Evolutionary conservation across 1,140 invertebrate genomes (phyloP).

Genomic region (Drosophila insularis): DNA sequence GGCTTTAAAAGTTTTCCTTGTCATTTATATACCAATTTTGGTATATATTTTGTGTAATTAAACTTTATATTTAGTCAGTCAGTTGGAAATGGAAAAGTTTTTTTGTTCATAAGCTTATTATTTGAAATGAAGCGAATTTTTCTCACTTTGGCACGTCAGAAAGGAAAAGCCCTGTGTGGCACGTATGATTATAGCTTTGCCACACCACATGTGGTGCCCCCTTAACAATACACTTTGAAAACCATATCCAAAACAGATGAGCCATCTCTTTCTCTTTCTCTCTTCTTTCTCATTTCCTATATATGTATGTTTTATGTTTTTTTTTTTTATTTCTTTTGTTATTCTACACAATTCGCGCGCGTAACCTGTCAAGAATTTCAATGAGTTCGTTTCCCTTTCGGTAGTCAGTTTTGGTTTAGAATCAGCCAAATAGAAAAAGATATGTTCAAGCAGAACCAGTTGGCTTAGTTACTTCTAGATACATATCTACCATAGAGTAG

Average conservation of each 20-base stretch:
- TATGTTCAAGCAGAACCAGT: constrained; percentile 47
- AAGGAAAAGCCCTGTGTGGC: constrained; percentile 31
- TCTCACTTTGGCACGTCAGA: constrained; percentile 41
- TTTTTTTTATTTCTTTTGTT: constrained; percentile 51
- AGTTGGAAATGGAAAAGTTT: constrained; percentile 24
- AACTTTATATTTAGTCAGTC: constrained; percentile 47
- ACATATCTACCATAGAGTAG: neutral
- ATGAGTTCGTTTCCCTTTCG: constrained; percentile 80
- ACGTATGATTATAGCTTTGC: neutral
- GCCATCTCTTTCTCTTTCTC: neutral
- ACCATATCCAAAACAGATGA: constrained; percentile 20
- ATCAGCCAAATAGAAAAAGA: constrained; percentile 29
- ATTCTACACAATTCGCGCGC: constrained; percentile 66
- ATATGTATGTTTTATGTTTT: constrained; percentile 35
- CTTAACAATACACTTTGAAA: neutral
- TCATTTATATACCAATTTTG: too few relatives aligned
- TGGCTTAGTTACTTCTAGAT: constrained; percentile 55
- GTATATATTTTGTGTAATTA: constrained; percentile 44
- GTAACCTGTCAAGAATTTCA: constrained; percentile 72
- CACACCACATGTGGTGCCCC: constrained; percentile 31
- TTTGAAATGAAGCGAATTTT: constrained; percentile 37
- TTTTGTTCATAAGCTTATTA: constrained; percentile 43
- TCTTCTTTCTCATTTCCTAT: constrained; percentile 4
- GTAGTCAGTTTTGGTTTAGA: constrained; percentile 43
- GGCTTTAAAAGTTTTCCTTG: constrained; percentile 5